These are phyloP conservation scores for Himalopsyche kuldschensis DNA, from an alignment of 2,888 invertebrate species.

Conservation along the genomic window DNA sequence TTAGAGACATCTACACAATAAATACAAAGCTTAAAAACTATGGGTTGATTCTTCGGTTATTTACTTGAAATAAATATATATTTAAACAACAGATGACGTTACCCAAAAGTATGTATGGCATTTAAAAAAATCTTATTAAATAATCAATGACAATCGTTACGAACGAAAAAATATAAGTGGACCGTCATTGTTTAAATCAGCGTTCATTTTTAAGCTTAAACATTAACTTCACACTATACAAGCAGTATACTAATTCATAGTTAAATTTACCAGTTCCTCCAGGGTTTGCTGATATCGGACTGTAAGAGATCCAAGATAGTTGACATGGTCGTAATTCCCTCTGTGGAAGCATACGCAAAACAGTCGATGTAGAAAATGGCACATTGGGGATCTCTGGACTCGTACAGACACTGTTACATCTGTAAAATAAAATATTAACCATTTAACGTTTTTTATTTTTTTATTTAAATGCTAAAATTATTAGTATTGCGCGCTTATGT, in stretches of 20 bases:
- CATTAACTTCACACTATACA: no score
- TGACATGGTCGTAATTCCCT: conserved; percentile 59
- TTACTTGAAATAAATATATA: not conserved
- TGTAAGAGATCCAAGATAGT: conserved; percentile 63
- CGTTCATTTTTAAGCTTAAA: no score
- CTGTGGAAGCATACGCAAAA: conserved; percentile 75
- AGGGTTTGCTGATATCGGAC: conserved; percentile 69
- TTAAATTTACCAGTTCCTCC: conserved; percentile 59
- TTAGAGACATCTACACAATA: not conserved
- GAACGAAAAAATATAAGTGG: no score
- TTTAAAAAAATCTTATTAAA: no score
- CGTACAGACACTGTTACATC: conserved; percentile 73
- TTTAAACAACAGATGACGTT: not conserved
- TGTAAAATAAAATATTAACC: conserved; percentile 45
- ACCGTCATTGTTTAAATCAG: no score
- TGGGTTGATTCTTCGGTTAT: not conserved
- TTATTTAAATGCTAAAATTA: no score
- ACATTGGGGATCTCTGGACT: conserved; percentile 64
- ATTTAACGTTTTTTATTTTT: no score
- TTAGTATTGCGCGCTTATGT: no score
- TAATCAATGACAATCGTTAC: no score
- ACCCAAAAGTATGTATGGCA: no score
- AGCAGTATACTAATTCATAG: not conserved
- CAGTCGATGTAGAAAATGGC: conserved; percentile 69
- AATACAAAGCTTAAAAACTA: not conserved